These are phyloP conservation scores for Apotomis turbidana DNA, from an alignment of 2,888 invertebrate genomes.

Conservation along the genomic window DNA sequence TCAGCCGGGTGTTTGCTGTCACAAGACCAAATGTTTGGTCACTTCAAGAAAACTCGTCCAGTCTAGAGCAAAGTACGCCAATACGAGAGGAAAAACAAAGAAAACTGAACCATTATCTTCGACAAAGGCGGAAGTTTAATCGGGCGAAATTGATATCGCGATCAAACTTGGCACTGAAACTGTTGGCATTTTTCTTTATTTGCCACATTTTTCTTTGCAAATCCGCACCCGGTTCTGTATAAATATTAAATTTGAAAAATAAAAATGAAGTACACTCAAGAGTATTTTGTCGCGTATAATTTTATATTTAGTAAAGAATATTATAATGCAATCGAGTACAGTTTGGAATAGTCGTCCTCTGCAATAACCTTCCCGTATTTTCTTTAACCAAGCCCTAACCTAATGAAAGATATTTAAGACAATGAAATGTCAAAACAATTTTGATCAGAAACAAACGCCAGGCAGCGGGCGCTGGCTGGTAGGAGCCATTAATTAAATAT, in stretches of 20 bases:
- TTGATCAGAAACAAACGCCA: not conserved
- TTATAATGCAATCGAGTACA: not conserved
- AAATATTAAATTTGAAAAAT: not conserved
- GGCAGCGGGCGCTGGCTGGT: constrained; percentile 1
- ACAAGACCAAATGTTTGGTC: too few species aligned
- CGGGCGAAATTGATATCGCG: too few species aligned
- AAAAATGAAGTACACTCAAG: not conserved
- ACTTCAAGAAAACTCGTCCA: too few species aligned
- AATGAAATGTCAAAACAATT: constrained; percentile 17
- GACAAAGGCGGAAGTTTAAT: too few species aligned
- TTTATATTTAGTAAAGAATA: not conserved
- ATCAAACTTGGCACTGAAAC: too few species aligned
- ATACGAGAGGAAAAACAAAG: too few species aligned
- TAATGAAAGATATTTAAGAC: not conserved
- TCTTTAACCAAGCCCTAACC: not conserved
- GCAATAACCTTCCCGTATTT: not conserved
- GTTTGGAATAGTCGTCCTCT: not conserved
- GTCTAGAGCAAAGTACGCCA: too few species aligned
- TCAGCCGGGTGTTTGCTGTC: too few species aligned
- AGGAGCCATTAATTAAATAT: constrained; percentile 22
- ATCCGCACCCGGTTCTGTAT: too few species aligned
- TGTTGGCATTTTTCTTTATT: too few species aligned
- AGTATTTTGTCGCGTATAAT: not conserved
- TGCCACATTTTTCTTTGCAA: too few species aligned
- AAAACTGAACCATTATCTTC: too few species aligned